A percentile compares a stretch with the other conserved stretches of the same genome.
These are phyloP conservation scores for Amiota minor DNA, from an alignment of 2,888 invertebrate genomes.

Conservation along the genomic window DNA sequence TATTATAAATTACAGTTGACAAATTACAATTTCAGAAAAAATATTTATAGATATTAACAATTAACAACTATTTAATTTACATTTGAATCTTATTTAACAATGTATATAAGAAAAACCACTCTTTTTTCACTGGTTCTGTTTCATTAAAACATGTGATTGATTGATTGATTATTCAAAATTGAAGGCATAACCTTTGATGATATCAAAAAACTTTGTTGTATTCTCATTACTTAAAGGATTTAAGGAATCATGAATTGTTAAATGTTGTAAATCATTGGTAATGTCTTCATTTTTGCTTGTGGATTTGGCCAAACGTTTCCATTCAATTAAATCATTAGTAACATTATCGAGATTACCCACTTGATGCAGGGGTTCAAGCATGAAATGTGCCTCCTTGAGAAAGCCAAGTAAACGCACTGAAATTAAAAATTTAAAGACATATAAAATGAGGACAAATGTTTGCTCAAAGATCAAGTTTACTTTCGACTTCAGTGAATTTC, in stretches of 20 bases:
- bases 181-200: neutral
- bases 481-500: conserved; percentile 59
- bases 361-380: conserved; percentile 58
- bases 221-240: conserved; percentile 2
- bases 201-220: conserved; percentile 7
- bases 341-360: conserved; percentile 53
- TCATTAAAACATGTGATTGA: neutral
- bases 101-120: too few relatives aligned
- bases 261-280: neutral
- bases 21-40: too few relatives aligned
- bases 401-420: conserved; percentile 64
- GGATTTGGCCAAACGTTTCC: conserved; percentile 54
- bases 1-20: too few relatives aligned
- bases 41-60: too few relatives aligned
- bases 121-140: too few relatives aligned
- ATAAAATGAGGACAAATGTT: conserved; percentile 2
- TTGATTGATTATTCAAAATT: neutral
- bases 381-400: conserved; percentile 64
- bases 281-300: conserved; percentile 25
- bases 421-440: conserved; percentile 16
- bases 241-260: neutral
- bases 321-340: conserved; percentile 56
- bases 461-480: conserved; percentile 46
- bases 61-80: too few relatives aligned
- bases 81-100: too few relatives aligned